Conservation (phyloP, 2,888 invertebrate species). For the Minunthozetes semirufus region DNA sequence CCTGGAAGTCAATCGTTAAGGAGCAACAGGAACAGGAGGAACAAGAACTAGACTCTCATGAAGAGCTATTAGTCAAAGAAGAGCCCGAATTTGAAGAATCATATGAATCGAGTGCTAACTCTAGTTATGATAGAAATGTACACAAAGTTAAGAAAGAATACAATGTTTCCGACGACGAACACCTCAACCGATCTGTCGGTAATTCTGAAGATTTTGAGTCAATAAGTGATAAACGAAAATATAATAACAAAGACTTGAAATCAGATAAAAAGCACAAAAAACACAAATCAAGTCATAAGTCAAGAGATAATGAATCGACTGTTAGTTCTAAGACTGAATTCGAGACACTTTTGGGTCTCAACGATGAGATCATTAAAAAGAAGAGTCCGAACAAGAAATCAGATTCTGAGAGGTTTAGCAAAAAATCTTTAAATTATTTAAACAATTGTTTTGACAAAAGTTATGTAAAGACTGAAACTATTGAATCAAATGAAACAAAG, state of each 20-base stretch:
- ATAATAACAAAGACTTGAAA: too few relatives aligned
- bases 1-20: conserved; percentile 32
- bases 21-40: conserved; percentile 28
- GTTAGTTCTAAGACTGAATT: conserved; percentile 5
- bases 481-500: neutral
- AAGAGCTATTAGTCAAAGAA: neutral
- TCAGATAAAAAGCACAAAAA: conserved; percentile 20
- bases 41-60: neutral
- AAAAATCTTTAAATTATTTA: neutral
- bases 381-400: conserved; percentile 1
- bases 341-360: conserved; percentile 12
- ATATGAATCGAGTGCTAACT: neutral
- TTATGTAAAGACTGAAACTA: neutral
- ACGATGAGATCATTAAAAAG: conserved; percentile 21
- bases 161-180: neutral
- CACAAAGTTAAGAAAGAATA: neutral
- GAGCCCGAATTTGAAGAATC: neutral
- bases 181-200: neutral
- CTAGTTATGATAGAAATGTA: neutral
- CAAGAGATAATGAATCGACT: neutral
- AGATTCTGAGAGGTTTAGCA: neutral
- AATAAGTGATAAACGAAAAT: neutral
- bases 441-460: neutral
- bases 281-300: conserved; percentile 23
- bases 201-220: too few relatives aligned